Evolutionary conservation across 1,140 invertebrate genomes (phyloP), one percentile per base, ranked within the genome.

Genomic region (Brachionus manjavacas): DNA sequence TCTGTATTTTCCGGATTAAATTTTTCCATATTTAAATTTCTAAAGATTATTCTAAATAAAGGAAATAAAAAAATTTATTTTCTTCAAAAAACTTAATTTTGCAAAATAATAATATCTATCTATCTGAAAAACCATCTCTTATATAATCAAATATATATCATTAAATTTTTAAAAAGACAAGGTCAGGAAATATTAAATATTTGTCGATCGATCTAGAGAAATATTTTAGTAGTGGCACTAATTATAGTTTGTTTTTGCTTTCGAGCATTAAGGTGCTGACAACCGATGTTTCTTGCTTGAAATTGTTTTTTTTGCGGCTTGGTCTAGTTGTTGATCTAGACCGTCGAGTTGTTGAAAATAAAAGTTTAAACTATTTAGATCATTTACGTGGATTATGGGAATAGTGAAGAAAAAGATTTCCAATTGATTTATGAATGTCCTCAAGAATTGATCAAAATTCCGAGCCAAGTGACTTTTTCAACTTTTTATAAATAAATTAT

Each of bases 331-430:
- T n/a, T n/a, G n/a, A n/a, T n/a, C n/a, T n/a, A n/a, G n/a, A n/a
- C n/a, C n/a, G n/a, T n/a, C n/a, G n/a, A n/a, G n/a, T n/a, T n/a
- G n/a, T n/a, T n/a, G n/a, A n/a, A n/a, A n/a, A n/a, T n/a, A n/a
- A n/a, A n/a, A n/a, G n/a, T n/a, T n/a, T n/a, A n/a, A n/a, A n/a
- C n/a, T n/a, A n/a, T n/a, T n/a, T n/a, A n/a, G n/a, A n/a, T n/a
- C n/a, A n/a, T n/a, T n/a, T n/a, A n/a, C n/a, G n/a, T n/a, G n/a
- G 79, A 81, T 43, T 81, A 81, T 81, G 79, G 79, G 1, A 81
- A 81, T 25, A 31, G 20, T 39, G 79, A 60, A 60, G 79, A 81
- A 4, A 68, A 64, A 68, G 79, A 81, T 81, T 68, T 60, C 60
- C 7, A 9, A 8, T 28, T 60, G 12, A 43, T 81, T 7, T 81